These are phyloP conservation scores for Cirrhinus molitorella DNA, from an alignment of 2,797 vertebrate species.

Conservation along the genomic window DNA sequence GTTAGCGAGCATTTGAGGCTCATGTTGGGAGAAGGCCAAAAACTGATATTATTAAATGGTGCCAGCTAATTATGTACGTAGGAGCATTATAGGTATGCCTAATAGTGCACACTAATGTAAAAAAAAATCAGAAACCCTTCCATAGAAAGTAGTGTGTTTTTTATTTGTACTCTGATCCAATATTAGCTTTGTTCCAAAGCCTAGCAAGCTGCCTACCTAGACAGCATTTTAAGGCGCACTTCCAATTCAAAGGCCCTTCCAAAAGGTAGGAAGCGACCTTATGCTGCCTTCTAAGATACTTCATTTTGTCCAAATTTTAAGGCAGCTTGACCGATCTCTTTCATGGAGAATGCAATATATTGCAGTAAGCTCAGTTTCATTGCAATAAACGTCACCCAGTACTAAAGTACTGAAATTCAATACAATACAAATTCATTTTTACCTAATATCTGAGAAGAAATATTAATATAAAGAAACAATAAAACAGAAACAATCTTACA, in stretches of 20 bases:
- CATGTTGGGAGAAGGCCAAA: neutral
- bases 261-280: slow-evolving; percentile 3
- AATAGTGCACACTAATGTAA: neutral
- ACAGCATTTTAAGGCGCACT: neutral
- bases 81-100: neutral
- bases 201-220: slow-evolving; percentile 1
- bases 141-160: neutral
- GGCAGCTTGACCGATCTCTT: neutral
- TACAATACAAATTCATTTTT: too few species aligned
- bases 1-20: neutral
- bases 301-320: neutral
- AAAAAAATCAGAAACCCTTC: neutral
- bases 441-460: too few species aligned
- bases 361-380: neutral
- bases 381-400: neutral
- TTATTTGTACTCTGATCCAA: neutral
- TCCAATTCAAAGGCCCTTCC: neutral
- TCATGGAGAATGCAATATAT: neutral
- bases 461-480: too few species aligned
- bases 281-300: slow-evolving; percentile 7
- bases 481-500: too few species aligned
- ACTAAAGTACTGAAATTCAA: neutral
- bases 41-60: neutral
- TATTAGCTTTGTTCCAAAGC: neutral
- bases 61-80: neutral